Evolutionary conservation across 64 coral and sea anemone species (phyloP), one percentile per base, ranked within the genome.

Genomic region (Montipora foliosa): DNA sequence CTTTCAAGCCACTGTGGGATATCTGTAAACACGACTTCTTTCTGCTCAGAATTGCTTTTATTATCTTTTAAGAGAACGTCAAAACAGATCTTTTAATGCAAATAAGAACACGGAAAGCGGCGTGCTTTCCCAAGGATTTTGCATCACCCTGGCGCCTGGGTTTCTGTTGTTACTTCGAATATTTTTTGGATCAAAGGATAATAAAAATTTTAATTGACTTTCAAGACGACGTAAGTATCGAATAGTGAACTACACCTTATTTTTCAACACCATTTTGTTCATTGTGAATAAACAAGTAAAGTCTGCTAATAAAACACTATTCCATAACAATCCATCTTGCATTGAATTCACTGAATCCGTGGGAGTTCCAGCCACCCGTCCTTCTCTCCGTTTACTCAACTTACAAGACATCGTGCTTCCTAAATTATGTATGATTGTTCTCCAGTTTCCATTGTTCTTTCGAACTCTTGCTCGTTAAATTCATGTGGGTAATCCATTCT

Each of bases 351-450:
- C 16, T 86, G 17, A 86, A 71, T 72, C 46, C 64, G 47, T 86
- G 82, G 82, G 82, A 20, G 82, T 86, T 86, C 82, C 82, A 45
- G 46, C 82, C 82, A 86, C 82, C 82, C 67, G 82, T 86, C 14
- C 71, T 70, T 21, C 66, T 52, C 82, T 22, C 82, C 37, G 67
- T 86, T 86, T 86, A 86, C 82, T 86, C 82, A 86, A 70, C 82
- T 86, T 86, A 73, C 90, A 74, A 59, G 69, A 61, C 90, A 92
- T 91, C 95, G 82, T 96, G 88, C 76, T 49, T 13, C 16, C 71
- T 98, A 57, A 95, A 98, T 98, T 94, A 98, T 98, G 95, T 89
- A 98, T 98, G 44, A 90, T 24, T 76, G 80, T 84, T 84, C 96
- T 94, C 91, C 79, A 92, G 66, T 95, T 94, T 88, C 93, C 49